Evolutionary conservation across 2,113 vertebrate genomes (phyloP).

Genomic region (Myotis yumanensis): DNA sequence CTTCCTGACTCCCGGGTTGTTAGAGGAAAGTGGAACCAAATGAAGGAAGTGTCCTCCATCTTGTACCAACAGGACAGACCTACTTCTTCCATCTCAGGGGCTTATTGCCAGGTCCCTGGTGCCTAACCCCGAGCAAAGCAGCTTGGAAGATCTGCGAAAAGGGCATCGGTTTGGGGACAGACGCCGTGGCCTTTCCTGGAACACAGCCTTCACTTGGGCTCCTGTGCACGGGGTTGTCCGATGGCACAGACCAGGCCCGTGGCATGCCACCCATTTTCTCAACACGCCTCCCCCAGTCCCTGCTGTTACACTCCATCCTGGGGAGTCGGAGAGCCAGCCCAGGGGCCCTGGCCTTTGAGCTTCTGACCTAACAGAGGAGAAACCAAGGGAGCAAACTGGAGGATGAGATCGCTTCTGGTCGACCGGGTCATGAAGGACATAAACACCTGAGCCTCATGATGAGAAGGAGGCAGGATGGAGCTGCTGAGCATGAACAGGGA

Average conservation of each 20-base stretch:
- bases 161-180: neutral
- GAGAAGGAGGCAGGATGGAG: neutral
- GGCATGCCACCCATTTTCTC: neutral
- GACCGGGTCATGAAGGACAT: neutral
- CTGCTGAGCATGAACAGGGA: no score
- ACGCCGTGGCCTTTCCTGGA: neutral
- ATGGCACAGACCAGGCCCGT: neutral
- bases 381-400: neutral
- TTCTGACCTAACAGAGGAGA: neutral
- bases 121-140: neutral
- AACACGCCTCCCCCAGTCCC: neutral
- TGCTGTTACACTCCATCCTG: neutral
- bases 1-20: neutral
- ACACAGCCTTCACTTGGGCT: neutral
- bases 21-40: neutral
- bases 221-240: neutral
- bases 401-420: rapidly evolving
- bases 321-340: neutral
- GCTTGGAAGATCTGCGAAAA: neutral
- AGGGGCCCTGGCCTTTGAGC: neutral
- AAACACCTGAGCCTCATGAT: rapidly evolving
- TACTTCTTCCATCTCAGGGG: neutral
- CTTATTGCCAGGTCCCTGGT: neutral
- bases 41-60: neutral
- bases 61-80: neutral